phyloP scores from a whole-genome alignment of 2,888 invertebrate species.

The Brenthis hecate region DNA sequence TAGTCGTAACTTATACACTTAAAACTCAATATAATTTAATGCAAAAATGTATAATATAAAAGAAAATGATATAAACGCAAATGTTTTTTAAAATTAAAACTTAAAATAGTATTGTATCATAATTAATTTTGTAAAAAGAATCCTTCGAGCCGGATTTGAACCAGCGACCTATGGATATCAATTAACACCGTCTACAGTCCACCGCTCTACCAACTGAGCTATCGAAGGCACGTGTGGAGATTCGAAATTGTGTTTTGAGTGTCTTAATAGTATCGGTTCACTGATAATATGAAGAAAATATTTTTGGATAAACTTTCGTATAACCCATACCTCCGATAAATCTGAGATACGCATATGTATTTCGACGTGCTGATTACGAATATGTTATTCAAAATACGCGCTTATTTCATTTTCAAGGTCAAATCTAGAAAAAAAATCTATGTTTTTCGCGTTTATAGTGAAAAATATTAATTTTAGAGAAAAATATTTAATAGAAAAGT shows the following conservation, averaged over 20 bases:
- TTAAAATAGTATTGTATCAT: slow-evolving; percentile 26
- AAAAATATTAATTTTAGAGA: too few relatives aligned
- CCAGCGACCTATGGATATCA: slow-evolving; percentile 82
- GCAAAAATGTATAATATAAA: slow-evolving; percentile 5
- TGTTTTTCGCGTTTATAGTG: too few relatives aligned
- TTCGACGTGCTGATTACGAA: too few relatives aligned
- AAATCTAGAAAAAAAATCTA: too few relatives aligned
- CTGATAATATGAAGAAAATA: not conserved
- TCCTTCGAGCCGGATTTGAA: slow-evolving; percentile 84
- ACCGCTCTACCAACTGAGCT: slow-evolving; percentile 84
- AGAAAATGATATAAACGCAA: not conserved
- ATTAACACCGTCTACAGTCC: slow-evolving; percentile 73
- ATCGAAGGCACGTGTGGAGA: slow-evolving; percentile 65
- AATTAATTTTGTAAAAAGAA: slow-evolving; percentile 42
- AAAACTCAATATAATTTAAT: not conserved
- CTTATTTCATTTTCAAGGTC: too few relatives aligned
- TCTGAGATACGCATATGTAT: too few relatives aligned
- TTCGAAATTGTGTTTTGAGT: slow-evolving; percentile 25
- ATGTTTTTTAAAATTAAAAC: not conserved
- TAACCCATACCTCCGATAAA: too few relatives aligned
- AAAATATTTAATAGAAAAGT: too few relatives aligned
- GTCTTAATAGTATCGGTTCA: not conserved
- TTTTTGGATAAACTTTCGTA: too few relatives aligned
- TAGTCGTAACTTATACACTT: too few relatives aligned
- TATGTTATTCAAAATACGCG: too few relatives aligned